Evolutionary conservation across 1,140 invertebrate species (phyloP).

Genomic region (Rhopalosiphum padi): DNA sequence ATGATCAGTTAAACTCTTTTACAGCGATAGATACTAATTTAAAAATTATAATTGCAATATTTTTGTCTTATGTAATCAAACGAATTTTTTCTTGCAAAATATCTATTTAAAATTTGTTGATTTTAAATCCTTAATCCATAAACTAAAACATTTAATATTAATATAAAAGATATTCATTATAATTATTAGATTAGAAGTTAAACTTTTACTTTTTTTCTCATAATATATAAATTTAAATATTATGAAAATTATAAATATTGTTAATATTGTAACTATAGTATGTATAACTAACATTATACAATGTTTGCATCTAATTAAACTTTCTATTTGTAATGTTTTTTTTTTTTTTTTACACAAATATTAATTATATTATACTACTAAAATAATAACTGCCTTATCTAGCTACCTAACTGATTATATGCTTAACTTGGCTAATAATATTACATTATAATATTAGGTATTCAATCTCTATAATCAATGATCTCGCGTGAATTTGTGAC

Average conservation of each 20-base stretch:
- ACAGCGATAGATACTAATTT: neutral
- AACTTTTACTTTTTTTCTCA: neutral
- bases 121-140: neutral
- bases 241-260: neutral
- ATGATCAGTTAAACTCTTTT: neutral
- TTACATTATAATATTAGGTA: neutral
- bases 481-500: neutral
- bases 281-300: neutral
- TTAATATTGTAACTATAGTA: neutral
- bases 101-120: neutral
- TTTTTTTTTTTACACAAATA: neutral
- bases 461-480: conserved; percentile 21
- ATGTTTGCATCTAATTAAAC: neutral
- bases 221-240: neutral
- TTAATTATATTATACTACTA: conserved; percentile 4
- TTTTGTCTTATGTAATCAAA: neutral
- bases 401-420: neutral
- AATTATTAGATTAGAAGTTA: neutral
- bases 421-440: neutral
- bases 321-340: neutral
- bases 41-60: neutral
- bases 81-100: neutral
- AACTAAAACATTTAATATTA: neutral
- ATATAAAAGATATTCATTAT: neutral
- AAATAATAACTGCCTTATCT: neutral